phyloP scores from a whole-genome alignment of 2,888 invertebrate species.

The Chorisops tibialis region DNA sequence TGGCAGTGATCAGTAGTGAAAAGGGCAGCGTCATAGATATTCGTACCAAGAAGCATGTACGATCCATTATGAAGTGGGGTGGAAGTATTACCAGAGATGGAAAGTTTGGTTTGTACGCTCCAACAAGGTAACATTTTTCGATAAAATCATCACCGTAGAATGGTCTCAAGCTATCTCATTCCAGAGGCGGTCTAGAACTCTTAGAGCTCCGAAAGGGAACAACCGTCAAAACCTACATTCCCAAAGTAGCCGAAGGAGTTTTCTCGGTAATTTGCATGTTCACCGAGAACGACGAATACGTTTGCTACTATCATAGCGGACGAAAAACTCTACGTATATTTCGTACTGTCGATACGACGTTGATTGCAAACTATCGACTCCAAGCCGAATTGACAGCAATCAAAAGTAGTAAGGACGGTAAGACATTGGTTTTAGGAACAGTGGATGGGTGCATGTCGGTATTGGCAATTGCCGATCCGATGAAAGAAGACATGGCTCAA shows the following conservation, averaged over 20 bases:
- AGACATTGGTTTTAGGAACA: slow-evolving; percentile 80
- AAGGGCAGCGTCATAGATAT: slow-evolving; percentile 89
- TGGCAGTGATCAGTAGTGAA: slow-evolving; percentile 85
- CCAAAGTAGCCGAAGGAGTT: slow-evolving; percentile 93
- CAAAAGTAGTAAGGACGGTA: slow-evolving; percentile 72
- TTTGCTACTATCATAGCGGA: slow-evolving; percentile 95
- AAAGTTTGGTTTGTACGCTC: slow-evolving; percentile 89
- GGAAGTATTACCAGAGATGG: slow-evolving; percentile 84
- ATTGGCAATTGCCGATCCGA: slow-evolving; percentile 74
- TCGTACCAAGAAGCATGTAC: slow-evolving; percentile 80
- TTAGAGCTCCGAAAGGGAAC: slow-evolving; percentile 87
- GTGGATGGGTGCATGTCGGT: slow-evolving; percentile 92
- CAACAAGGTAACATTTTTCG: slow-evolving; percentile 58
- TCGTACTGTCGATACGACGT: slow-evolving; percentile 82
- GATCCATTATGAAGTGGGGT: slow-evolving; percentile 88
- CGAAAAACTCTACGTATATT: slow-evolving; percentile 91
- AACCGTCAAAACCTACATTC: slow-evolving; percentile 85
- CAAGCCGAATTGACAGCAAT: slow-evolving; percentile 86
- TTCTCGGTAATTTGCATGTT: slow-evolving; percentile 94
- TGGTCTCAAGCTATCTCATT: slow-evolving; percentile 29
- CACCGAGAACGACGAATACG: slow-evolving; percentile 90
- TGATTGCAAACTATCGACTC: slow-evolving; percentile 89
- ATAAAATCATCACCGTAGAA: background rate
- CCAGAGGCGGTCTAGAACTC: slow-evolving; percentile 87
- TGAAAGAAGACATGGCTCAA: slow-evolving; percentile 62